These are phyloP conservation scores for Campoletis raptor DNA, from an alignment of 2,888 invertebrate species.

Conservation along the genomic window DNA sequence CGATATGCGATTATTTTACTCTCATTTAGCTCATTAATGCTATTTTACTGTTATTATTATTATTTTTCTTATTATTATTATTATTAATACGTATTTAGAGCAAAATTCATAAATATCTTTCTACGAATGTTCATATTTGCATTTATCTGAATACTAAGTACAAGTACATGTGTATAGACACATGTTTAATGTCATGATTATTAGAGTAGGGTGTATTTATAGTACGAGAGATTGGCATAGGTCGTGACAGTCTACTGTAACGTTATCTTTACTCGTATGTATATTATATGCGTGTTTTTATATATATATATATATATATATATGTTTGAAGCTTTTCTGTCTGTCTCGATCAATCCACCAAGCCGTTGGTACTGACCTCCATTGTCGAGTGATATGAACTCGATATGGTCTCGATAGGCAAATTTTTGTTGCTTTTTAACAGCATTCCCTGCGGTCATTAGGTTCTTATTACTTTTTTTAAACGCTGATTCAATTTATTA, in stretches of 20 bases:
- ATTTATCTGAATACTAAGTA: not conserved
- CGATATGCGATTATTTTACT: not conserved
- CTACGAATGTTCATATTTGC: not conserved
- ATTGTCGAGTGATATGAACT: slow-evolving; percentile 29
- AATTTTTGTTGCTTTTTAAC: not conserved
- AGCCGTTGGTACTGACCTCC: slow-evolving; percentile 42
- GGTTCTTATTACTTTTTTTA: not conserved
- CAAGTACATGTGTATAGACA: slow-evolving; percentile 34
- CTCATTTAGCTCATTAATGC: not conserved
- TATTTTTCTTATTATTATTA: not conserved
- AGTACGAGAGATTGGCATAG: slow-evolving; percentile 82
- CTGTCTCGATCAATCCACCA: slow-evolving; percentile 64
- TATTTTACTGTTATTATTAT: not conserved
- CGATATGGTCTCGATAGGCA: not conserved
- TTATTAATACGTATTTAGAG: not conserved
- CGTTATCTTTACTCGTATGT: slow-evolving; percentile 74
- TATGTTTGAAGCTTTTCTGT: slow-evolving; percentile 73
- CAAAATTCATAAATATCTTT: not conserved
- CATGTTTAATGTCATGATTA: slow-evolving; percentile 76
- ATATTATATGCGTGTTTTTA: not conserved
- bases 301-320: slow-evolving; percentile 72
- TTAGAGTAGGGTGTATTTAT: slow-evolving; percentile 78
- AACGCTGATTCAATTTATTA: not conserved
- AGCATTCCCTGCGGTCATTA: not conserved
- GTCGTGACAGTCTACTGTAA: slow-evolving; percentile 76